Base-by-base conservation (phyloP, 2,888 invertebrate genomes). In the Amitus sp. region DNA sequence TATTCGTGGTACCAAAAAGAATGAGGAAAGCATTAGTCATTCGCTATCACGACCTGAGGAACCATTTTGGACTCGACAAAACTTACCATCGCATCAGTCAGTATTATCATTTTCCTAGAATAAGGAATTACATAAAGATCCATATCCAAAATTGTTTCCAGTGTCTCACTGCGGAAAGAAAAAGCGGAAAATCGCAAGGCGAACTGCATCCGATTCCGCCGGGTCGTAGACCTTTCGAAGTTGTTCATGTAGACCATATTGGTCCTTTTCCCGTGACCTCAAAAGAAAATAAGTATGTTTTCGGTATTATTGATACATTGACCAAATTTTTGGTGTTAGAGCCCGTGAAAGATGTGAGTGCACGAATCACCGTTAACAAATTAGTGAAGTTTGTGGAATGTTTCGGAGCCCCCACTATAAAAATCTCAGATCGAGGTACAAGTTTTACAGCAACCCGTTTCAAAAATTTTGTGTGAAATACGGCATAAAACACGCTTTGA, bases 71-170 rank as follows among this genome's bases (percentile, higher is more conserved):
- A 0, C 13, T 65, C 1, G 65, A 65, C 4, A 42, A 59, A 5
- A 62, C 58, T 5, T 12, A 58, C 0, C 23, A 20, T 1, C 3
- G 45, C 33, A 50, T 72, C 19, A 19, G 37, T 1, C 10, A 59
- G 2, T 45, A 48, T 17, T 75, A 72, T 50, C 70, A 67, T 40
- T 73, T 74, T 37, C 59, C 66, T 0, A 45, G 60, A 0, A 57
- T 67, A 49, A 34, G 50, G 2, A 9, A 37, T 1, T 68, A 68
- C 23, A 46, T 70, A 0, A 45, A 55, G 23, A 13, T 42, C 5
- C 68, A 69, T 50, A 64, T 74, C n/a, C 5, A 28, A 0, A 40
- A 51, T 5, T 75, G 73, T 46, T 15, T 73, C 1, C 61, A 72
- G 10, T 75, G 64, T 46, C 33, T 67, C 7, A 27, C 56, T 7